Base-by-base conservation (phyloP, 2,888 invertebrate species). In the Dromius quadrimaculatus region DNA sequence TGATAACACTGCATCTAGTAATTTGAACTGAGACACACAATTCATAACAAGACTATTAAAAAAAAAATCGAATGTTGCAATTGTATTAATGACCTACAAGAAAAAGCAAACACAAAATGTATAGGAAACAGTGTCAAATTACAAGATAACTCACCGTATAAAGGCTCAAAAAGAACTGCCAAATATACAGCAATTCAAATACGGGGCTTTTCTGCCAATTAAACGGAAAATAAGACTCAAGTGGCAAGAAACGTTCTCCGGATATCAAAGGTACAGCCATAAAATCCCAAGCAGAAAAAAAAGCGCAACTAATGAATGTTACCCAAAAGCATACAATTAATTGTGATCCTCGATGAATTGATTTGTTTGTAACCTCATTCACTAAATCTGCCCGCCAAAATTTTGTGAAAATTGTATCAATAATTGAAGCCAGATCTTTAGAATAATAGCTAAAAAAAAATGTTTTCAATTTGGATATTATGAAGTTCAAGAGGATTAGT, bases 11-110 rank as follows among this genome's bases (percentile, higher is more conserved):
- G 19, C n/a, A 15, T 43, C 41, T 5, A 68, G 13, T 32, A 68
- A 59, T 20, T 68, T 68, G 43, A 68, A 57, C 28, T 68, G 68
- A 11, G 68, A n/a, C 15, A 68, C 41, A 59, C 38, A 68, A 41
- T 38, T 43, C 41, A 22, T 32, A 17, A 68, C 11, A 6, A 68
- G 19, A 9, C 17, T 20, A 17, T 68, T 68, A 1, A 68, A 41
- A 13, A 68, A 41, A 43, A 68, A 68, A 41, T 68, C 68, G 17
- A 57, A 59, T 9, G 28, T 13, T 0, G 68, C 57, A 34, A 68
- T 57, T n/a, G 43, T 23, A 13, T 57, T 1, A 19, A 68, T 43
- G 11, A 66, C 50, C 50, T 50, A 22, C 2, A 38, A 38, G 4
- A 6, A 32, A 6, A 32, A 32, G 5, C 9, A 32, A 6, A 6